Evolutionary conservation across 2,113 vertebrate genomes (phyloP).

Genomic region (Xiphorhynchus elegans): DNA sequence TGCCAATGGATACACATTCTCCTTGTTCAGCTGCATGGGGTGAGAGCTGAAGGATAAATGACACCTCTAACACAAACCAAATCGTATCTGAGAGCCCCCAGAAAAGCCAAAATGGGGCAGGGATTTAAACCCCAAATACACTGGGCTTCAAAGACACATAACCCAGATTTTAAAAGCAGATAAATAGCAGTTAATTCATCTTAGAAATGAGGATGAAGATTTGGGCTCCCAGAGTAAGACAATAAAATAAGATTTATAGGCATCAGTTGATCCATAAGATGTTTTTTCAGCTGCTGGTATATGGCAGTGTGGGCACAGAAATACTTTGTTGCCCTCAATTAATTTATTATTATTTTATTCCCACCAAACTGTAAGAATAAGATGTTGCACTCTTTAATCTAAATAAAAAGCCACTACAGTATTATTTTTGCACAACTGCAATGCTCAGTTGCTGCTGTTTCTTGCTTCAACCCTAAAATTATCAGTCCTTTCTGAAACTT

Average conservation of each 20-base stretch:
- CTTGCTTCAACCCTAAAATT: background rate
- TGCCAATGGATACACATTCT: background rate
- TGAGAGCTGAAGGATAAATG: background rate
- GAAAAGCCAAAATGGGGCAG: background rate
- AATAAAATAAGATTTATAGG: background rate
- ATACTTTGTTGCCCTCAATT: background rate
- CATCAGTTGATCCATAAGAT: background rate
- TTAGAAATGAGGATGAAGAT: background rate
- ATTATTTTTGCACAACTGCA: background rate
- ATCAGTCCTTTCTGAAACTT: background rate
- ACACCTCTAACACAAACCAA: background rate
- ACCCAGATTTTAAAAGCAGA: background rate
- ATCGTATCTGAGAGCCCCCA: background rate
- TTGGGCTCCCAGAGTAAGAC: background rate
- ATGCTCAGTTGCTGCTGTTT: background rate
- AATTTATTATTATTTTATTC: background rate
- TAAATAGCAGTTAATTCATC: background rate
- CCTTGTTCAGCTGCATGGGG: background rate
- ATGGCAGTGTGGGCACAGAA: background rate
- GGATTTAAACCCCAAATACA: background rate
- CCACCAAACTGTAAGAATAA: background rate
- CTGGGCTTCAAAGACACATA: background rate
- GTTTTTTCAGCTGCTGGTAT: background rate
- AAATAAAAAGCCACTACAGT: background rate
- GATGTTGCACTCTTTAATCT: background rate